Conservation (phyloP, 2,888 invertebrate genomes). For the Pharmacophagus antenor region DNA sequence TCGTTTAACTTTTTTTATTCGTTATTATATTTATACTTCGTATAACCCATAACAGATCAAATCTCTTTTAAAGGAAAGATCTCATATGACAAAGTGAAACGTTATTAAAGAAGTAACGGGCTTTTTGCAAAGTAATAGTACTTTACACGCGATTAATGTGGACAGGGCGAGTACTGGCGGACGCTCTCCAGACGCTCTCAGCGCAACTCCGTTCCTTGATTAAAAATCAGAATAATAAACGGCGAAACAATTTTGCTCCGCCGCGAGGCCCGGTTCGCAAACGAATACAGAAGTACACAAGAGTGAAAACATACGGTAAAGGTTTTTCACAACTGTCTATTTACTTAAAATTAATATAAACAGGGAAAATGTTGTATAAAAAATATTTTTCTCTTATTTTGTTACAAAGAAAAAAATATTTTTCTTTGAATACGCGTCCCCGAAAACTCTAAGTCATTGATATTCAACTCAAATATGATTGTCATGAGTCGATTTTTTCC, state of each 20-base stretch:
- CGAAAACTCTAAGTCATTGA: conserved; percentile 47
- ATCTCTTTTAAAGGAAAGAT: too few relatives aligned
- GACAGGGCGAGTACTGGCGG: conserved; percentile 49
- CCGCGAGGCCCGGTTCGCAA: conserved; percentile 36
- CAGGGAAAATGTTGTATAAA: conserved; percentile 2
- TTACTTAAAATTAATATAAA: background rate
- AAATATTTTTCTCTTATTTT: conserved; percentile 12
- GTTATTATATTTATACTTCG: too few relatives aligned
- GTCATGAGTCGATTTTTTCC: conserved; percentile 74
- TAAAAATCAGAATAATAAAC: conserved; percentile 77
- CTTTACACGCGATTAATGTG: conserved; percentile 62
- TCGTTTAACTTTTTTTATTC: too few relatives aligned
- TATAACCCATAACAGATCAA: too few relatives aligned
- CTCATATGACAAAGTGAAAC: background rate
- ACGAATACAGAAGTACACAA: background rate
- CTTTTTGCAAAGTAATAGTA: conserved; percentile 51
- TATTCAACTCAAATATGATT: conserved; percentile 76
- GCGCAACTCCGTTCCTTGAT: conserved; percentile 65
- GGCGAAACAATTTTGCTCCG: conserved; percentile 68
- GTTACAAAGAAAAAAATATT: conserved; percentile 17
- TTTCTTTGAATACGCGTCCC: conserved; percentile 11
- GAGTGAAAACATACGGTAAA: background rate
- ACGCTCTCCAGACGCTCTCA: conserved; percentile 58
- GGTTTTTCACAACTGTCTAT: background rate
- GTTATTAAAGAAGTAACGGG: conserved; percentile 1